Conservation (phyloP, 2,797 vertebrate genomes). For the Fratercula arctica region DNA sequence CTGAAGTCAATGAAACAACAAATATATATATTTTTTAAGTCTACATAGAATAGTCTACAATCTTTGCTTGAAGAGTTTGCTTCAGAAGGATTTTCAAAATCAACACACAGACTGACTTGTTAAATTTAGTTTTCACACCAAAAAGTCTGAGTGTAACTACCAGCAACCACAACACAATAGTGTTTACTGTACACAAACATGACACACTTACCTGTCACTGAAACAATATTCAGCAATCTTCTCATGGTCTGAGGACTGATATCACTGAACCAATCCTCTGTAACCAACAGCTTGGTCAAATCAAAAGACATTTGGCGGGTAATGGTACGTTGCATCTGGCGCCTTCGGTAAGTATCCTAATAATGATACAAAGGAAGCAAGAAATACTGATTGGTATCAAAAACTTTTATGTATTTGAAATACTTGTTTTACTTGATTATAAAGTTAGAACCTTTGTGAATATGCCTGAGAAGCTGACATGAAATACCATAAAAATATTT, state of each 20-base stretch:
- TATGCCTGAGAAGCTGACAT: neutral
- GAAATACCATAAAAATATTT: neutral
- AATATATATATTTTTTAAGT: neutral
- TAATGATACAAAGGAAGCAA: neutral
- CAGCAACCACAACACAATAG: neutral
- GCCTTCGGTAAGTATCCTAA: slow-evolving; percentile 92
- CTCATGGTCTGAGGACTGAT: slow-evolving; percentile 98
- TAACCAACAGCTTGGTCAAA: slow-evolving; percentile 92
- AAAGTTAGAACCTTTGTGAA: neutral
- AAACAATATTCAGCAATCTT: slow-evolving; percentile 94
- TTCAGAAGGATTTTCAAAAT: neutral
- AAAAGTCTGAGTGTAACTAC: neutral
- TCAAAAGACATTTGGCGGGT: slow-evolving; percentile 97
- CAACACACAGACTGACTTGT: neutral
- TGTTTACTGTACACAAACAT: neutral
- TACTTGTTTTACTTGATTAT: neutral
- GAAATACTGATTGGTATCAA: neutral
- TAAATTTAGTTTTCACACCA: neutral
- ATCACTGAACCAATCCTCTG: slow-evolving; percentile 98
- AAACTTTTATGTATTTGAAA: neutral
- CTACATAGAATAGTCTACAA: neutral
- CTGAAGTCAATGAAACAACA: neutral
- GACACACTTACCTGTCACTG: slow-evolving; percentile 86
- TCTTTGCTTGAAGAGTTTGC: neutral
- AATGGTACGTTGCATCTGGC: slow-evolving; percentile 91